Evolutionary conservation across 2,888 invertebrate species (phyloP).

Genomic region (Spilarctia lutea): DNA sequence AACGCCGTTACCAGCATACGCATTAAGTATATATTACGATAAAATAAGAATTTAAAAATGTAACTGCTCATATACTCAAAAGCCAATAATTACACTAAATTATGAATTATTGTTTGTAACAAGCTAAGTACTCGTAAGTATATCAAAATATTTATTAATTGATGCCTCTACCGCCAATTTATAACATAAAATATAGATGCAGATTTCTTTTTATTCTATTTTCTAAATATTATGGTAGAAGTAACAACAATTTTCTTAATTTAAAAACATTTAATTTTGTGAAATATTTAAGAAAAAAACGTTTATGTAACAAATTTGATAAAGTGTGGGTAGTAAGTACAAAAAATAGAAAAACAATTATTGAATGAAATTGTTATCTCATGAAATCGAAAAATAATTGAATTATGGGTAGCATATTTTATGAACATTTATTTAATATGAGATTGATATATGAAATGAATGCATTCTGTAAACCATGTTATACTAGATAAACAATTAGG

Average conservation of each 20-base stretch:
- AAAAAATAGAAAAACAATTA: not conserved
- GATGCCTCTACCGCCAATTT: not conserved
- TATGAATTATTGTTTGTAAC: not conserved
- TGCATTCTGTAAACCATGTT: not conserved
- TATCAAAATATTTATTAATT: not conserved
- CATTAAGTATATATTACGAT: constrained; percentile 26
- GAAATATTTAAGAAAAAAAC: too few species aligned
- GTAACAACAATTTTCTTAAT: not conserved
- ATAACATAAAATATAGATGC: not conserved
- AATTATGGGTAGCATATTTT: not conserved
- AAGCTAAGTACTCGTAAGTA: too few species aligned
- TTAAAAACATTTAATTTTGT: too few species aligned
- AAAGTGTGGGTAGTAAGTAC: too few species aligned
- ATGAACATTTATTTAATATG: not conserved
- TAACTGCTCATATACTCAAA: constrained; percentile 3
- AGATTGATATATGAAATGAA: not conserved
- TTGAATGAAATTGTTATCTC: not conserved
- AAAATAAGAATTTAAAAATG: constrained; percentile 25
- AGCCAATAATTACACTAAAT: not conserved
- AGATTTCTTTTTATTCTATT: not conserved
- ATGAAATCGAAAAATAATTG: not conserved
- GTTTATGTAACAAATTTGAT: too few species aligned
- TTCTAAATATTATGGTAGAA: not conserved
- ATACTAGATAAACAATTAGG: not conserved
- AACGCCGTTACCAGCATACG: constrained; percentile 33